Conservation (phyloP, 1,140 invertebrate genomes). For the Cryptotermes secundus region DNA sequence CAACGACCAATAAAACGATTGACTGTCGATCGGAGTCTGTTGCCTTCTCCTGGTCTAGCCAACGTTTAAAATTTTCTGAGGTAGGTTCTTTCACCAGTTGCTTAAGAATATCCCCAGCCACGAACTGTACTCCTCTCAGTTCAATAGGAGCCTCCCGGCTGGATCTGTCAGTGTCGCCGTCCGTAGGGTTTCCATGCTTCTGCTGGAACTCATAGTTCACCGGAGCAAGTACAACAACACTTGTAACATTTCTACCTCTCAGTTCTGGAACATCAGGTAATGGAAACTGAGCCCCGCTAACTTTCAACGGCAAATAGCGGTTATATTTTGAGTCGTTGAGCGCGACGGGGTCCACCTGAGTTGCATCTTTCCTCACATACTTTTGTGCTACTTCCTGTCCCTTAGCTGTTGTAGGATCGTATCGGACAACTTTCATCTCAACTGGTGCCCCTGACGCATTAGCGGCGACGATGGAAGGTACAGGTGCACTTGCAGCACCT, state of each 20-base stretch:
- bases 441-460: slow-evolving; percentile 51
- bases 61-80: slow-evolving; percentile 73
- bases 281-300: slow-evolving; percentile 79
- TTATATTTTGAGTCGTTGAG: slow-evolving; percentile 74
- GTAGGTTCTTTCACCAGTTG: slow-evolving; percentile 71
- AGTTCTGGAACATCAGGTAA: slow-evolving; percentile 72
- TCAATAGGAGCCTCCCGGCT: slow-evolving; percentile 37
- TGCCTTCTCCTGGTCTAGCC: slow-evolving; percentile 72
- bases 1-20: slow-evolving; percentile 74
- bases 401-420: slow-evolving; percentile 70
- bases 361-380: slow-evolving; percentile 71
- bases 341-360: slow-evolving; percentile 69
- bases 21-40: slow-evolving; percentile 71
- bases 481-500: slow-evolving; percentile 63
- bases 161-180: not conserved
- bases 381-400: slow-evolving; percentile 68
- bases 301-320: slow-evolving; percentile 75
- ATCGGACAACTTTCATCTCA: slow-evolving; percentile 82
- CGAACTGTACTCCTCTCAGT: slow-evolving; percentile 52
- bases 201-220: slow-evolving; percentile 60
- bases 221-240: slow-evolving; percentile 78
- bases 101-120: slow-evolving; percentile 69
- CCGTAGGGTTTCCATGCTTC: slow-evolving; percentile 38
- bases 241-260: slow-evolving; percentile 70
- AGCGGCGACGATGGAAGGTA: slow-evolving; percentile 53